phyloP scores from a whole-genome alignment of 2,797 vertebrate species.

The Sitta carolinensis region DNA sequence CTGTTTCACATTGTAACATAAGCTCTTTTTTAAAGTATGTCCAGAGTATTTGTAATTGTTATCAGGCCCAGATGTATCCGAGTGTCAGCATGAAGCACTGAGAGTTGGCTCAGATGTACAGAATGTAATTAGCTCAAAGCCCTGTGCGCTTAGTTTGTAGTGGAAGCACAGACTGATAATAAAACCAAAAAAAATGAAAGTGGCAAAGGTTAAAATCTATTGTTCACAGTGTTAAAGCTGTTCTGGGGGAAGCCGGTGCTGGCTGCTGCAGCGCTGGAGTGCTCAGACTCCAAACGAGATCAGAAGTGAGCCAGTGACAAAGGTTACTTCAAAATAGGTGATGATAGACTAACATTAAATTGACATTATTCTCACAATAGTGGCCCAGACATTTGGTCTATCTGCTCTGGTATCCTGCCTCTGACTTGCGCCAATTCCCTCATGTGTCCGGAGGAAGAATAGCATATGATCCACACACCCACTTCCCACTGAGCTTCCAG shows the following conservation, averaged over 20 bases:
- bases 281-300: slow-evolving; percentile 57
- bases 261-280: slow-evolving; percentile 6
- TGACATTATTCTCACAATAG: slow-evolving; percentile 66
- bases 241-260: slow-evolving; percentile 31
- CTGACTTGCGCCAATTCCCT: slow-evolving; percentile 41
- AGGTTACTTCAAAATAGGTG: slow-evolving; percentile 71
- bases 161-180: slow-evolving; percentile 71
- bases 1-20: slow-evolving; percentile 77
- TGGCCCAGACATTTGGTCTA: slow-evolving; percentile 60
- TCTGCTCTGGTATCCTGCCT: slow-evolving; percentile 58
- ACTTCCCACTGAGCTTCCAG: slow-evolving; percentile 52
- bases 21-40: slow-evolving; percentile 76
- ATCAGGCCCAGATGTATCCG: slow-evolving; percentile 78
- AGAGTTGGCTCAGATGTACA: slow-evolving; percentile 72
- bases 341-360: slow-evolving; percentile 68
- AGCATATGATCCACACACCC: slow-evolving; percentile 54
- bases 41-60: slow-evolving; percentile 81
- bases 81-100: slow-evolving; percentile 75
- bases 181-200: slow-evolving; percentile 74
- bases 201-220: slow-evolving; percentile 72
- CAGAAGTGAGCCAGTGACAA: slow-evolving; percentile 65
- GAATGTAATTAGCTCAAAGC: slow-evolving; percentile 78
- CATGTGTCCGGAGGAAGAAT: slow-evolving; percentile 60
- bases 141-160: slow-evolving; percentile 65
- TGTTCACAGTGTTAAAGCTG: slow-evolving; percentile 57